Conservation (phyloP, 53 echinoderm and acorn worm species). For the Patiria pectinifera region DNA sequence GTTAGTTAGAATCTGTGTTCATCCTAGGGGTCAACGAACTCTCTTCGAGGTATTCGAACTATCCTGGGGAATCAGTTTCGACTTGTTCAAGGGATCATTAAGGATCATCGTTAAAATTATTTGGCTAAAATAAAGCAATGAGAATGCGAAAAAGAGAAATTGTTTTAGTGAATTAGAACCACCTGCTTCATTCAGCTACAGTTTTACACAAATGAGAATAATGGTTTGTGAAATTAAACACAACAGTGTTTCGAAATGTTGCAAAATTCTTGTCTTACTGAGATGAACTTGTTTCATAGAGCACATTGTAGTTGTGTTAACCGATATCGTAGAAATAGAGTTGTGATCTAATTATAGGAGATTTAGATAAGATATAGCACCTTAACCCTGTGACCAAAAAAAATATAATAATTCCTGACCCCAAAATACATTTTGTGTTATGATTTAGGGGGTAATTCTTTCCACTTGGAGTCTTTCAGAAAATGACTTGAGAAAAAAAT, state of each 20-base stretch:
- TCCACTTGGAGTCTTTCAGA: background rate
- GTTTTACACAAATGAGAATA: background rate
- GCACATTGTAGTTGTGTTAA: background rate
- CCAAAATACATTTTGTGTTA: background rate
- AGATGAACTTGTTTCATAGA: constrained; percentile 36
- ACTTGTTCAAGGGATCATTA: constrained; percentile 15
- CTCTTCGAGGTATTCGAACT: constrained; percentile 1
- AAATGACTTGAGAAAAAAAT: background rate
- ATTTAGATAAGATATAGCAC: background rate
- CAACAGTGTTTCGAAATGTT: background rate
- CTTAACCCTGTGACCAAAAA: background rate
- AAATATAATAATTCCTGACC: background rate
- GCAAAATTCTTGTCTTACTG: constrained; percentile 46
- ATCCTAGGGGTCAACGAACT: constrained; percentile 28
- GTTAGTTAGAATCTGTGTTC: constrained; percentile 19
- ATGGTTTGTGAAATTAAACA: background rate
- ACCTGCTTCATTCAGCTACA: background rate
- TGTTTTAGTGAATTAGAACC: no score
- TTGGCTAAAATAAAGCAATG: background rate
- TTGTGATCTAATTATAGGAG: no score
- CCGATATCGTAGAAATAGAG: no score
- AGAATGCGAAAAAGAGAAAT: background rate
- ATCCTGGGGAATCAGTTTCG: constrained; percentile 41
- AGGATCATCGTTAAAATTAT: background rate
- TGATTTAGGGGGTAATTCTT: background rate